Percentiles rank a stretch among this genome's conserved stretches.
These are phyloP conservation scores for Anguilla rostrata DNA, from an alignment of 2,113 vertebrate species.

Conservation along the genomic window DNA sequence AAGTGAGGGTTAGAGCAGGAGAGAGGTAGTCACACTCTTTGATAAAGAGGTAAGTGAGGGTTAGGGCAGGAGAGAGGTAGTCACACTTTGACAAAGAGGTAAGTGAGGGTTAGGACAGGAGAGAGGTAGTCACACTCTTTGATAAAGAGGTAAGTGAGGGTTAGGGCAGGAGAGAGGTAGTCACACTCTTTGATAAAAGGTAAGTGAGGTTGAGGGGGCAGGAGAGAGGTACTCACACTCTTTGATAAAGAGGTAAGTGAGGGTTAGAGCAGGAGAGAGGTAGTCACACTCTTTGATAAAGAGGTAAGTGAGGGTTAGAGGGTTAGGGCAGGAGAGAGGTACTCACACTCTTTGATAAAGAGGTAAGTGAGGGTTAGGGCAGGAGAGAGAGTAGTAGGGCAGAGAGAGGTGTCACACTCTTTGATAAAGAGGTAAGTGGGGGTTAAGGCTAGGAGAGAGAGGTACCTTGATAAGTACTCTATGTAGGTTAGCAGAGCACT, in stretches of 20 bases:
- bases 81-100: constrained; percentile 89
- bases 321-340: not conserved
- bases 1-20: too few species aligned
- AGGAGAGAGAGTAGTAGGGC: too few species aligned
- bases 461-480: too few species aligned
- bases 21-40: too few species aligned
- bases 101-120: constrained; percentile 73
- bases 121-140: too few species aligned
- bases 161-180: not conserved
- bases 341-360: not conserved
- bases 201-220: not conserved
- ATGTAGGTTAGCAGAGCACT: too few species aligned
- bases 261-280: not conserved
- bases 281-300: too few species aligned
- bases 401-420: too few species aligned
- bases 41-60: too few species aligned
- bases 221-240: not conserved
- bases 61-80: constrained; percentile 38
- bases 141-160: too few species aligned
- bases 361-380: not conserved
- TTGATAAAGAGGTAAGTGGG: not conserved
- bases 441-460: not conserved
- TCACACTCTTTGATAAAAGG: not conserved
- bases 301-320: not conserved
- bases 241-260: not conserved